A percentile compares a stretch with the other conserved stretches of the same genome.
These are phyloP conservation scores for Malurus elegans DNA, from an alignment of 2,113 vertebrate species.

Conservation along the genomic window DNA sequence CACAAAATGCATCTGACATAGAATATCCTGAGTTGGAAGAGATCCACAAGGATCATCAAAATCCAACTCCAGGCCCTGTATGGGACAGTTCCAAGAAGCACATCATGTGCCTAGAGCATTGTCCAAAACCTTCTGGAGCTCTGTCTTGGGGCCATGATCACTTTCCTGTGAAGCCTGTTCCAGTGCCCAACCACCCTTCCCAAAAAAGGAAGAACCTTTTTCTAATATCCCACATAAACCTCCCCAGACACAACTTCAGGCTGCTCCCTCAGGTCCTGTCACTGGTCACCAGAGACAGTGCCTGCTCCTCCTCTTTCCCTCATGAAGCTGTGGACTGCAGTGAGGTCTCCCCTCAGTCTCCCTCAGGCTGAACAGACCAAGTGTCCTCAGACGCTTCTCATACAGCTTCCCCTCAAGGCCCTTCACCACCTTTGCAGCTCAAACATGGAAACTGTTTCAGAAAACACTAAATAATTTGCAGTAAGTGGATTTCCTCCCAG, in stretches of 20 bases:
- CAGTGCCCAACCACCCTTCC: background rate
- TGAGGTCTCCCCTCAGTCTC: background rate
- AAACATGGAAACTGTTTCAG: background rate
- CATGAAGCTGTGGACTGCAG: background rate
- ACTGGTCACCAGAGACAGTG: background rate
- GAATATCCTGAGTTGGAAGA: background rate
- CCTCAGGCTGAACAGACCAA: background rate
- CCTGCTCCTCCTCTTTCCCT: fast-evolving
- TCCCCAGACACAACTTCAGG: background rate
- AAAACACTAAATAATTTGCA: background rate
- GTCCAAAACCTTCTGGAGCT: background rate
- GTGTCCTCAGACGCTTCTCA: background rate
- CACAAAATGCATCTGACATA: background rate
- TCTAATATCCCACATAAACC: background rate
- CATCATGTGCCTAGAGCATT: background rate
- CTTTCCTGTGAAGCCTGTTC: background rate
- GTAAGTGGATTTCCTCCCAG: background rate
- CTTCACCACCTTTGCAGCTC: background rate
- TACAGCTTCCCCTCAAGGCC: background rate
- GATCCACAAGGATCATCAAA: background rate
- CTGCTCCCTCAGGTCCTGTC: background rate
- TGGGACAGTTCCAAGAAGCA: background rate
- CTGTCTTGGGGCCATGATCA: background rate
- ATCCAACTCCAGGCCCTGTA: background rate
- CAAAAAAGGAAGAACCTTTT: background rate